Evolutionary conservation across 1,140 invertebrate species (phyloP).

Genomic region (Fopius arisanus): DNA sequence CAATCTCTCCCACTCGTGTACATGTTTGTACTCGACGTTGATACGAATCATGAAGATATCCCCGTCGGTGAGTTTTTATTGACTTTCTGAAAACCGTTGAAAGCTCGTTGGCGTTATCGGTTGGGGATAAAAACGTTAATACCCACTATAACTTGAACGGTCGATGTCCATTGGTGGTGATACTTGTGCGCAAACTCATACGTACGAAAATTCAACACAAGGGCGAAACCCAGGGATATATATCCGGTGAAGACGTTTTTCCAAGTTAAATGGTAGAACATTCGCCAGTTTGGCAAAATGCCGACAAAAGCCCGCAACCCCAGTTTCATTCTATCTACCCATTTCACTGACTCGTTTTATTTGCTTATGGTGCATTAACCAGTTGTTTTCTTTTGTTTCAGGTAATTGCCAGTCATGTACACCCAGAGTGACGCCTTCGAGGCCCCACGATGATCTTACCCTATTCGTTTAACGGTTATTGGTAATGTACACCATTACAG

Average conservation of each 20-base stretch:
- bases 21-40: constrained; percentile 15
- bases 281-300: constrained; percentile 7
- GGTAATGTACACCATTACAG: constrained; percentile 19
- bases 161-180: neutral
- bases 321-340: neutral
- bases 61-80: constrained; percentile 6
- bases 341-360: constrained; percentile 17
- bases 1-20: no score
- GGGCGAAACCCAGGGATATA: constrained; percentile 5
- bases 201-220: neutral
- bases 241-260: constrained; percentile 23
- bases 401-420: constrained; percentile 30
- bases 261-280: constrained; percentile 7
- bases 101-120: constrained; percentile 32
- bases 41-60: constrained; percentile 19
- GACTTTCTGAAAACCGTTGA: constrained; percentile 22
- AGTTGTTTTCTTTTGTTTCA: constrained; percentile 32
- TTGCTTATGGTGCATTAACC: constrained; percentile 24
- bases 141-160: constrained; percentile 23
- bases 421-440: neutral
- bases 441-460: constrained; percentile 5
- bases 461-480: constrained; percentile 24
- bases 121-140: constrained; percentile 30
- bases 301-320: neutral
- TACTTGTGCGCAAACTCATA: neutral